A percentile compares a stretch with the other conserved stretches of the same genome.
Evolutionary conservation across 2,797 vertebrate species (phyloP).

Genomic region (Diceros bicornis): DNA sequence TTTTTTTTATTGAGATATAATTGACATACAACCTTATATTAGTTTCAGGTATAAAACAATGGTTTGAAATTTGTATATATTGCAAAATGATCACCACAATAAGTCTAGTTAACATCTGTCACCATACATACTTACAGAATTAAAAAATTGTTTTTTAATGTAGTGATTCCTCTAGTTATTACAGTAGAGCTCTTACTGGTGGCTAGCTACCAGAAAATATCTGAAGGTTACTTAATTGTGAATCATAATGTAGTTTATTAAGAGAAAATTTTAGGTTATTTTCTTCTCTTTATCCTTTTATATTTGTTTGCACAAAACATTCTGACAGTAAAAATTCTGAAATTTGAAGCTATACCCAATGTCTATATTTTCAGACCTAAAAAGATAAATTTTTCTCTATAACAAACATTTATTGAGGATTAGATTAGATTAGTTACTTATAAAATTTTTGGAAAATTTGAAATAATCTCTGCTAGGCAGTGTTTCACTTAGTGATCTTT

Average conservation of each 20-base stretch:
- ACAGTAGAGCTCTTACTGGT: background rate
- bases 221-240: slow-evolving; percentile 48
- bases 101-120: background rate
- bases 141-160: background rate
- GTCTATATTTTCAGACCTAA: slow-evolving; percentile 25
- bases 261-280: background rate
- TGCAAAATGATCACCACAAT: background rate
- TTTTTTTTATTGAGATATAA: background rate
- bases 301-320: slow-evolving; percentile 58
- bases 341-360: slow-evolving; percentile 23
- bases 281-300: slow-evolving; percentile 47
- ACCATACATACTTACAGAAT: background rate
- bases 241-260: slow-evolving; percentile 47
- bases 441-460: slow-evolving; percentile 27
- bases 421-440: background rate
- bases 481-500: slow-evolving; percentile 31
- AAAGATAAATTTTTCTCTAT: background rate
- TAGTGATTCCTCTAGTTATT: slow-evolving; percentile 43
- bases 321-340: slow-evolving; percentile 58
- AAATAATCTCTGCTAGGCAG: background rate
- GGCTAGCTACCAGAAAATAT: slow-evolving; percentile 34
- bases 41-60: background rate
- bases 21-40: background rate
- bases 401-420: background rate
- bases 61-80: background rate